A percentile compares a stretch with the other conserved stretches of the same genome.
Conservation (phyloP, 1,140 invertebrate species). For the Papilio glaucus region DNA sequence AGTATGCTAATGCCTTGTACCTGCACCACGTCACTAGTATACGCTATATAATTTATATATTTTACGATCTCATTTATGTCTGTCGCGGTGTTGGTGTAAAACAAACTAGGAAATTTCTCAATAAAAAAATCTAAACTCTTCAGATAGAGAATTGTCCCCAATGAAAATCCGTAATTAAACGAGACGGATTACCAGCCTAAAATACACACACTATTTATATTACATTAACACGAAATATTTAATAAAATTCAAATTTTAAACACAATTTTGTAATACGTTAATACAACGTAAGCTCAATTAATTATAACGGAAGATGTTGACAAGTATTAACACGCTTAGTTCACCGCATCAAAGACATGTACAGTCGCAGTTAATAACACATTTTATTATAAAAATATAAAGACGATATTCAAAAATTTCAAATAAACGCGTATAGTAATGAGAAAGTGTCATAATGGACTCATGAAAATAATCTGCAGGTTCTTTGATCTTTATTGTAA, state of each 20-base stretch:
- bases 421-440: not conserved
- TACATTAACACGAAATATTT: not conserved
- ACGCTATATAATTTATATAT: not conserved
- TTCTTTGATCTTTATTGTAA: not conserved
- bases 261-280: constrained; percentile 20
- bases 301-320: constrained; percentile 1
- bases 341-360: constrained; percentile 3
- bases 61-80: not conserved
- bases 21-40: constrained; percentile 46
- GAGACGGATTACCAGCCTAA: not conserved
- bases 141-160: not conserved
- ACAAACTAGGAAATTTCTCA: not conserved
- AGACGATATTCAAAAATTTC: not conserved
- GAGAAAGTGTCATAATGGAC: not conserved
- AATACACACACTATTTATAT: not conserved
- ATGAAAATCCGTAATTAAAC: not conserved
- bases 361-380: not conserved
- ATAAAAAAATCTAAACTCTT: too few relatives aligned
- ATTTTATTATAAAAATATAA: constrained; percentile 10
- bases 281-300: not conserved
- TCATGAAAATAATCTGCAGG: not conserved
- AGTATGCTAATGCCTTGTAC: constrained; percentile 41
- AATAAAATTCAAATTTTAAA: constrained; percentile 13
- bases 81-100: not conserved
- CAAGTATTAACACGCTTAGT: constrained; percentile 18